Evolutionary conservation across 2,797 vertebrate species (phyloP), one percentile per base, ranked within the genome.

Genomic region (Enteromius paludinosus): DNA sequence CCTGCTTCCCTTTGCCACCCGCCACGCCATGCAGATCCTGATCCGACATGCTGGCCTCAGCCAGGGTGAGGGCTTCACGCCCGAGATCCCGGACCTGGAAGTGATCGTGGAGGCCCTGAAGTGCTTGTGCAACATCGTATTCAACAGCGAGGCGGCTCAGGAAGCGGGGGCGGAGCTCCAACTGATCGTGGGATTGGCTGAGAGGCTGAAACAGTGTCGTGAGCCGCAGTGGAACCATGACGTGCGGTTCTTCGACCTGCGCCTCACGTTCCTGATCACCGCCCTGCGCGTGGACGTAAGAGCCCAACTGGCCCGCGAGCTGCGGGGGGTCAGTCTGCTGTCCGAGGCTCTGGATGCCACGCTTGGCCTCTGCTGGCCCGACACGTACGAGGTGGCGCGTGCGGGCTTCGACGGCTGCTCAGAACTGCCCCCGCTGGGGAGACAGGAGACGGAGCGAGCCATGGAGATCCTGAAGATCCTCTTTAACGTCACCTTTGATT

Each of bases 391-490:
- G 75, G 94, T 95, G 0, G 92, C 92, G 8, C 84, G 91, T 0
- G 89, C 89, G 0, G 94, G 92, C 20, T 92, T 92, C 30, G 88
- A 79, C 0, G 65, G 89, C 14, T 79, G 79, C 0, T 88, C 87
- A 17, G 89, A 93, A 4, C 89, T 93, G 0, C 92, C 92, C 0
- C 93, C 89, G 2, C 90, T 98, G 64, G 95, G 94, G 65, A 92
- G 95, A 3, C 92, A 96, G 76, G 95, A 97, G 90, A 95, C 95
- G 0, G 96, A 98, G 85, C 89, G 94, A 14, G 94, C 95, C 85
- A 97, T 98, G 96, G 97, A 98, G 90, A 96, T 96, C 86, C 94
- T 98, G 78, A 98, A 98, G 90, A 96, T 97, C 89, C 95, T 99
- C 54, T 99, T 99, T 90, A 99, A 97, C 56, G 93, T 98, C 91